A percentile compares a stretch with the other conserved stretches of the same genome.
phyloP scores from a whole-genome alignment of 2,113 vertebrate genomes.

The Phainopepla nitens region DNA sequence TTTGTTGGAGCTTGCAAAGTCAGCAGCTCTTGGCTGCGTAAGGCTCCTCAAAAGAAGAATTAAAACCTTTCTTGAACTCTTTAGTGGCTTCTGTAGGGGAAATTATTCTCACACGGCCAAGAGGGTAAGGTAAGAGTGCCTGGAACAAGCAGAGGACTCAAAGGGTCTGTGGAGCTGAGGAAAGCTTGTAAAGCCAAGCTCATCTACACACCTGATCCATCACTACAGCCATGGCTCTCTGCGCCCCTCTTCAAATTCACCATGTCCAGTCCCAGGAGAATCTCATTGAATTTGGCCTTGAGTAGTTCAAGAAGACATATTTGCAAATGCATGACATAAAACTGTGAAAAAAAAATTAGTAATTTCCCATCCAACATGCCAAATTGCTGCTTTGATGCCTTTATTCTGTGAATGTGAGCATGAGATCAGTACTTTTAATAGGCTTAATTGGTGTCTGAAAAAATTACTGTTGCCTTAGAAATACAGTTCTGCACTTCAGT shows the following conservation, averaged over 20 bases:
- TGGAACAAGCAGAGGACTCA: neutral
- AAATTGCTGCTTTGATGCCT: neutral
- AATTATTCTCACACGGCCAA: neutral
- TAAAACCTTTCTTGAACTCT: neutral
- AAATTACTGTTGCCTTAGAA: conserved; percentile 18
- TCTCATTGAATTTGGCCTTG: neutral
- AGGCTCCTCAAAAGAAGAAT: neutral
- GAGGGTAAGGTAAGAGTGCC: neutral
- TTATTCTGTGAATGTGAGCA: neutral
- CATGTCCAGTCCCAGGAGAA: neutral
- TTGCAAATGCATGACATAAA: neutral
- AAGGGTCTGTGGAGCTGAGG: neutral
- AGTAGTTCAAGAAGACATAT: neutral
- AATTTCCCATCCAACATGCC: neutral
- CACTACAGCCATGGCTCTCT: neutral
- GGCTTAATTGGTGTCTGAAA: conserved; percentile 20
- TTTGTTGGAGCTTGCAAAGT: neutral
- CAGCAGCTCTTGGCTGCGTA: neutral
- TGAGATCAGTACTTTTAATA: neutral
- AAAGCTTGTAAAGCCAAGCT: neutral
- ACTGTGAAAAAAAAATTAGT: neutral
- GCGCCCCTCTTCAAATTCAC: neutral
- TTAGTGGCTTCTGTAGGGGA: neutral
- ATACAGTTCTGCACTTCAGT: neutral
- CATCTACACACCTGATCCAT: too few relatives aligned